phyloP scores from a whole-genome alignment of 2,888 invertebrate genomes.

The Tiliacea citrago region DNA sequence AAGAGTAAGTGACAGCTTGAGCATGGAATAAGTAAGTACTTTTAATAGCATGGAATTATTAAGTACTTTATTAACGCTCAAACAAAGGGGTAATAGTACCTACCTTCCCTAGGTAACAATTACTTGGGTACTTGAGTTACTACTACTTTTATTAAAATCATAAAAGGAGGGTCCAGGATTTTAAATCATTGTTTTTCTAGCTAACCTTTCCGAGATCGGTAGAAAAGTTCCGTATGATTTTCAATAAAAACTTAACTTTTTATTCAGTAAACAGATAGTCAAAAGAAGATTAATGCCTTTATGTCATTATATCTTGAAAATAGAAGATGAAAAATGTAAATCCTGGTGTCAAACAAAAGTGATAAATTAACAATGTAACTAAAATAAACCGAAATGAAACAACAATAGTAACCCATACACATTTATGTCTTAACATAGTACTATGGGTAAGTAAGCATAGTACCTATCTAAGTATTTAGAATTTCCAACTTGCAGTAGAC shows the following conservation, averaged over 20 bases:
- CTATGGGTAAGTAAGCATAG: conserved; percentile 80
- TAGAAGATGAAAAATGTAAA: conserved; percentile 83
- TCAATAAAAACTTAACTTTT: conserved; percentile 31
- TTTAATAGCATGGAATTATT: too few relatives aligned
- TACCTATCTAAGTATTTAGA: conserved; percentile 51
- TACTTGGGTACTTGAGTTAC: too few relatives aligned
- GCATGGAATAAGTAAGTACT: too few relatives aligned
- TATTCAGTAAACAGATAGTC: conserved; percentile 30
- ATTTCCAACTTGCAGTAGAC: conserved; percentile 62
- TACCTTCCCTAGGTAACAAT: too few relatives aligned
- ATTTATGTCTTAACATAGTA: conserved; percentile 65
- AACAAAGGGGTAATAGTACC: too few relatives aligned
- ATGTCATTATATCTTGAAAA: conserved; percentile 81
- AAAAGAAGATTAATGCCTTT: conserved; percentile 62
- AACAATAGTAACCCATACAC: conserved; percentile 61
- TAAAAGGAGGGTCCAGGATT: neutral
- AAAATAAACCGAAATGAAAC: conserved; percentile 61
- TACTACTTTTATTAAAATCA: too few relatives aligned
- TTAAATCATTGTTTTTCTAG: neutral
- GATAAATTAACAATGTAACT: conserved; percentile 68
- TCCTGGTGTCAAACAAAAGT: conserved; percentile 71
- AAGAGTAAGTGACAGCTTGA: too few relatives aligned
- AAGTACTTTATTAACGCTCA: too few relatives aligned
- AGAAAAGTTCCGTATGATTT: neutral
- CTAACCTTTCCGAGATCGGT: neutral